Conservation (phyloP, 2,797 vertebrate genomes). For the Pogonophryne albipinna region DNA sequence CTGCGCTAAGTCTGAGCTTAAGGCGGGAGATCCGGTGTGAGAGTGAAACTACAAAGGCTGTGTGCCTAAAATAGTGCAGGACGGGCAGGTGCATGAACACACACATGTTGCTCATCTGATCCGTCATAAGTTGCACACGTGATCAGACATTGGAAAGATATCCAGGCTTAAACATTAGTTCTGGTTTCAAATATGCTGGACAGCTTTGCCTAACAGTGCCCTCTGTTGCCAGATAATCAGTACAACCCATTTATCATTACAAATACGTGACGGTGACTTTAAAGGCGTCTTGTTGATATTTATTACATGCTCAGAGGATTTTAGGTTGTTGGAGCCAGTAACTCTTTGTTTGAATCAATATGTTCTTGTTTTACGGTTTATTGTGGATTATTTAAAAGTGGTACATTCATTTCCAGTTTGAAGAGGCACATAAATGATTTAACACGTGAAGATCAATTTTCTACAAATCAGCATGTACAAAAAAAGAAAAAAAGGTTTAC, state of each 20-base stretch:
- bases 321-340: not conserved
- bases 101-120: constrained; percentile 60
- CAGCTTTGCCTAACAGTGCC: constrained; percentile 54
- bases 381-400: not conserved
- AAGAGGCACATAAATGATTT: not conserved
- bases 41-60: constrained; percentile 77
- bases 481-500: not conserved
- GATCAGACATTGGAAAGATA: constrained; percentile 32
- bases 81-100: constrained; percentile 47
- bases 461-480: not conserved
- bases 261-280: no score
- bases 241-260: not conserved
- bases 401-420: not conserved
- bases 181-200: constrained; percentile 1
- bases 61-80: constrained; percentile 71
- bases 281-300: not conserved
- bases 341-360: not conserved
- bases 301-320: not conserved
- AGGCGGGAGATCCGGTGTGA: constrained; percentile 72
- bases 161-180: constrained; percentile 10
- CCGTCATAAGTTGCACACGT: constrained; percentile 21
- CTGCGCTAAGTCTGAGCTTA: constrained; percentile 82
- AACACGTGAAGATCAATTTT: not conserved
- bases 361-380: no score
- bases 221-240: constrained; percentile 62